A percentile compares a stretch with the other conserved stretches of the same genome.
Conservation (phyloP, 2,113 vertebrate species). For the Ceyx cyanopectus region DNA sequence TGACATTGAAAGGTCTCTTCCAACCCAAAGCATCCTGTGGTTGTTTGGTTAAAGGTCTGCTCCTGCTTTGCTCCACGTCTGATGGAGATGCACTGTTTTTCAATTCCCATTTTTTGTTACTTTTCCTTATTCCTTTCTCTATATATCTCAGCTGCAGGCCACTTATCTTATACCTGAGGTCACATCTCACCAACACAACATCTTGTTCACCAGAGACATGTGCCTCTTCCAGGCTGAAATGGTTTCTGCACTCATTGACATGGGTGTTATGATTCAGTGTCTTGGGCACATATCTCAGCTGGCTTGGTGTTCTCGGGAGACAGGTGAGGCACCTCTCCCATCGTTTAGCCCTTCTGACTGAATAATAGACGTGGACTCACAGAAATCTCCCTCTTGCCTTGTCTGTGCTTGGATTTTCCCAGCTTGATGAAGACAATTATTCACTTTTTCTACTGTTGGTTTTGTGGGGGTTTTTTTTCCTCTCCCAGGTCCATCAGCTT, state of each 20-base stretch:
- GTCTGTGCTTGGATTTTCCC: neutral
- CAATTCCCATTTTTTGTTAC: neutral
- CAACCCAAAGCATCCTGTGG: no score
- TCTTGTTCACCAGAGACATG: neutral
- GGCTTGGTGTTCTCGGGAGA: neutral
- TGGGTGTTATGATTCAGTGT: neutral
- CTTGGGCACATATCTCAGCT: neutral
- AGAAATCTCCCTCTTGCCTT: neutral
- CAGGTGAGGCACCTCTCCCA: neutral
- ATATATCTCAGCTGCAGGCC: neutral
- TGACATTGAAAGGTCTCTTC: no score
- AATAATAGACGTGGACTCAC: neutral
- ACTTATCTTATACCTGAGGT: neutral
- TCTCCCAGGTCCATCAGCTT: neutral
- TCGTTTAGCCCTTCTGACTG: neutral
- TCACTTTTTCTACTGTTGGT: no score
- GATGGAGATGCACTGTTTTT: neutral
- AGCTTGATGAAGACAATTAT: neutral
- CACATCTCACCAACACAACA: fast-evolving
- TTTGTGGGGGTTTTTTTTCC: neutral
- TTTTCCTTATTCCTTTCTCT: neutral
- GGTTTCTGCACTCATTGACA: neutral
- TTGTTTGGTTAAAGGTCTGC: fast-evolving
- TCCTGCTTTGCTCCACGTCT: neutral
- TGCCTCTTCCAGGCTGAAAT: neutral